Conservation (phyloP, 2,113 vertebrate genomes). For the Lethenteron reissneri region DNA sequence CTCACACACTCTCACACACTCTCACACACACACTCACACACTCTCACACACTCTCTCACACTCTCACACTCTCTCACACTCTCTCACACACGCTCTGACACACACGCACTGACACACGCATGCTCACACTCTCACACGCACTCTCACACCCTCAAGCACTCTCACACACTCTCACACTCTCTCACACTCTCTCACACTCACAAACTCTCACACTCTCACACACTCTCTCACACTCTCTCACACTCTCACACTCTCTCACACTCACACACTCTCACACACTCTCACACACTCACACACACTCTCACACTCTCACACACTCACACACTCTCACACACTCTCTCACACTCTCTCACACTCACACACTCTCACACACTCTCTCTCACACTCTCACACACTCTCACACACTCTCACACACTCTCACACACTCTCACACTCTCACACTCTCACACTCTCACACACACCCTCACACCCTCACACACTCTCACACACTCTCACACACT, state of each 20-base stretch:
- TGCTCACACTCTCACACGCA: not conserved
- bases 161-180: not conserved
- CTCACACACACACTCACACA: not conserved
- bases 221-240: not conserved
- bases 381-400: not conserved
- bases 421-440: not conserved
- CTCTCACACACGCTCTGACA: not conserved
- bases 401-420: not conserved
- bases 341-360: not conserved
- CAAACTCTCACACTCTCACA: not conserved
- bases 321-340: not conserved
- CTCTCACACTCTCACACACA: not conserved
- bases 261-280: not conserved
- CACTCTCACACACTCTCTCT: not conserved
- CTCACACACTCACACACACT: not conserved
- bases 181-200: not conserved
- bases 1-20: not conserved
- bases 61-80: not conserved
- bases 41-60: not conserved
- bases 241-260: not conserved
- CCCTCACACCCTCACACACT: not conserved
- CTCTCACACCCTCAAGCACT: not conserved
- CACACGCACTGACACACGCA: not conserved
- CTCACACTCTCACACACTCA: not conserved
- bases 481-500: not conserved